A percentile compares a stretch with the other conserved stretches of the same genome.
These are phyloP conservation scores for Sebastes matsubarae DNA, from an alignment of 2,797 vertebrate species.

Conservation along the genomic window DNA sequence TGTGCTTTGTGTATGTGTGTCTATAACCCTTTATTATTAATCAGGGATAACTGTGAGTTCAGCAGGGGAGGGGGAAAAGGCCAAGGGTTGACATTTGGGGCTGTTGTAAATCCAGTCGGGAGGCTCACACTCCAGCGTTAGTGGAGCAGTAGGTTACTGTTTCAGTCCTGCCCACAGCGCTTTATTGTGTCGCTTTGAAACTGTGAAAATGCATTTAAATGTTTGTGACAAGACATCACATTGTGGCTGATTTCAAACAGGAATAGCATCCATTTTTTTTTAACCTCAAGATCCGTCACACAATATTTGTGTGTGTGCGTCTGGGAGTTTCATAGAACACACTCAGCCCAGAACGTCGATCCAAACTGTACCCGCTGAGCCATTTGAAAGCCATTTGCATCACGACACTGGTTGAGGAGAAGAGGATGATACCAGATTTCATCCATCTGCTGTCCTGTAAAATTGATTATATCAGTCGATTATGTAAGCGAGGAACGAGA, in stretches of 20 bases:
- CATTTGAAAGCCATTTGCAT: slow-evolving; percentile 37
- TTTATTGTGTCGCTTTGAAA: slow-evolving; percentile 48
- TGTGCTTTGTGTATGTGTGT: slow-evolving; percentile 23
- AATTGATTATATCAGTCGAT: slow-evolving; percentile 60
- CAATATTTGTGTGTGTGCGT: background rate
- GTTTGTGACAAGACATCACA: background rate
- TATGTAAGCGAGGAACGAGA: slow-evolving; percentile 31
- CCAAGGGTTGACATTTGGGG: slow-evolving; percentile 65
- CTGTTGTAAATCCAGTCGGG: slow-evolving; percentile 50
- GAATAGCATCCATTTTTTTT: background rate
- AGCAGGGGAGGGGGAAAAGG: slow-evolving; percentile 44
- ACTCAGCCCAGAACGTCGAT: background rate
- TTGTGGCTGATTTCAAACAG: background rate
- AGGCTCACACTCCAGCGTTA: slow-evolving; percentile 37
- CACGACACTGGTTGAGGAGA: slow-evolving; percentile 36
- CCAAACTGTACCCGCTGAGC: slow-evolving; percentile 14
- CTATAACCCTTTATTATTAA: slow-evolving; percentile 64
- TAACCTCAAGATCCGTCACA: background rate
- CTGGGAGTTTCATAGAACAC: slow-evolving; percentile 5
- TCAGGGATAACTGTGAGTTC: slow-evolving; percentile 47
- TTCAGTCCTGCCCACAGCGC: slow-evolving; percentile 45
- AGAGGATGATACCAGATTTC: slow-evolving; percentile 39
- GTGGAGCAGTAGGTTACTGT: slow-evolving; percentile 56
- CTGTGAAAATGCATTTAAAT: slow-evolving; percentile 15
- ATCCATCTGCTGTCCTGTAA: slow-evolving; percentile 51